Base-by-base conservation (phyloP, 2,888 invertebrate genomes). In the Iselma pallidipennis region DNA sequence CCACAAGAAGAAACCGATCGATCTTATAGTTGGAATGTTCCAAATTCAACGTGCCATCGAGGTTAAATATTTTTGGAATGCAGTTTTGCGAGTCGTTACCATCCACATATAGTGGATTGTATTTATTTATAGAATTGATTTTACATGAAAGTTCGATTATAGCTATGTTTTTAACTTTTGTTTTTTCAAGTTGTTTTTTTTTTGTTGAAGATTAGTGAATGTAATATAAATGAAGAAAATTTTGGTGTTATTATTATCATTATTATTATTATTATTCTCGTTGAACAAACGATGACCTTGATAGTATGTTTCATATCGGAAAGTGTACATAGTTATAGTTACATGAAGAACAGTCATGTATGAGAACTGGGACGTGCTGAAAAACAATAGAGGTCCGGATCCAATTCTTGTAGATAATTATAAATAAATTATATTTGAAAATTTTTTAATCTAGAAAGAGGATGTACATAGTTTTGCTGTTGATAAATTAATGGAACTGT, bases 91-190 rank as follows among this genome's bases (percentile, higher is more conserved):
- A 59, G 63, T 63, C 63, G 26, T 63, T 63, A 62, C 54, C 42
- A 42, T 42, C 19, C 42, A 42, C 42, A 21, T 42, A 42, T 7
- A 19, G 21, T 42, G 42, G 21, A 10, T 21, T 21, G 42, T 42
- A 42, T 42, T 42, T 42, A 42, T 42, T 42, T 42, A 42, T 42
- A 42, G 42, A 42, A 42, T 42, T 21, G 51, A 28, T 31, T 63
- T 63, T 63, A 63, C 63, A 63, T 52, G 63, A 63, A 63, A 55
- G 26, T 63, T 63, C 63, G 63, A 63, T 63, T 63, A 63, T 63
- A 51, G 51, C 29, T 29, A n/a, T n/a, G 29, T 21, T 42, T 21
- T 37, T 9, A 16, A 16, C 7, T 16, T 19, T 42, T 42, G 16
- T 42, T 14, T 33, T 33, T 33, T 33, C 14, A 10, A 10, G 2